These are phyloP conservation scores for Pycnomerus fuliginosus DNA, from an alignment of 2,888 invertebrate genomes.

Conservation along the genomic window DNA sequence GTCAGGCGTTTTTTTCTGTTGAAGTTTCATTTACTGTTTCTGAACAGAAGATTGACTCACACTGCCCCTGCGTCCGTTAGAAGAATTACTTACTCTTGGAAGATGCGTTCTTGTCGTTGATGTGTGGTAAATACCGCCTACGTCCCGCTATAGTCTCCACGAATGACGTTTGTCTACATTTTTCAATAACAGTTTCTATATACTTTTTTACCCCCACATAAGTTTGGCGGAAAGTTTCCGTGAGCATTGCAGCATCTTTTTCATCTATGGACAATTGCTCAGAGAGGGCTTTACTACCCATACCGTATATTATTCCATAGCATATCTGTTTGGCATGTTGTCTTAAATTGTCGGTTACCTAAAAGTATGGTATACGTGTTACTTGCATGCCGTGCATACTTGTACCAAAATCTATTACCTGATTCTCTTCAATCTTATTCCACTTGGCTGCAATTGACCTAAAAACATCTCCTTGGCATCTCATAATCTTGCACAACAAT, in stretches of 20 bases:
- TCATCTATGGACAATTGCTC: slow-evolving; percentile 77
- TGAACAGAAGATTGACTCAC: too few species aligned
- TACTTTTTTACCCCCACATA: slow-evolving; percentile 72
- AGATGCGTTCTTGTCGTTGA: slow-evolving; percentile 61
- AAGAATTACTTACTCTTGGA: slow-evolving; percentile 60
- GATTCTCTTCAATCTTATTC: slow-evolving; percentile 65
- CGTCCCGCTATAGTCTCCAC: slow-evolving; percentile 83
- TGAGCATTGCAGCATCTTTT: slow-evolving; percentile 75
- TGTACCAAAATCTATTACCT: slow-evolving; percentile 52
- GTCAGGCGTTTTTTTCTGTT: too few species aligned
- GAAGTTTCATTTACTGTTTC: too few species aligned
- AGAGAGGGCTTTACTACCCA: slow-evolving; percentile 81
- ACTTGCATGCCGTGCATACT: background rate
- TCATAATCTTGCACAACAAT: slow-evolving; percentile 67
- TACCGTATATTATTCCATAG: slow-evolving; percentile 97
- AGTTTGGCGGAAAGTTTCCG: slow-evolving; percentile 75
- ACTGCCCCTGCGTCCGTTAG: background rate
- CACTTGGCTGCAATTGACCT: slow-evolving; percentile 82
- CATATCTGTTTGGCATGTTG: slow-evolving; percentile 90
- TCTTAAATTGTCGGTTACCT: slow-evolving; percentile 75
- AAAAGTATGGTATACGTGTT: slow-evolving; percentile 12
- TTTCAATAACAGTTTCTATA: slow-evolving; percentile 55
- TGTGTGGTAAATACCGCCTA: slow-evolving; percentile 74
- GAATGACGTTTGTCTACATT: slow-evolving; percentile 71
- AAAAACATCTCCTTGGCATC: slow-evolving; percentile 73